These are phyloP conservation scores for Enteromius afrohamiltoni DNA, from an alignment of 2,797 vertebrate genomes.

Conservation along the genomic window DNA sequence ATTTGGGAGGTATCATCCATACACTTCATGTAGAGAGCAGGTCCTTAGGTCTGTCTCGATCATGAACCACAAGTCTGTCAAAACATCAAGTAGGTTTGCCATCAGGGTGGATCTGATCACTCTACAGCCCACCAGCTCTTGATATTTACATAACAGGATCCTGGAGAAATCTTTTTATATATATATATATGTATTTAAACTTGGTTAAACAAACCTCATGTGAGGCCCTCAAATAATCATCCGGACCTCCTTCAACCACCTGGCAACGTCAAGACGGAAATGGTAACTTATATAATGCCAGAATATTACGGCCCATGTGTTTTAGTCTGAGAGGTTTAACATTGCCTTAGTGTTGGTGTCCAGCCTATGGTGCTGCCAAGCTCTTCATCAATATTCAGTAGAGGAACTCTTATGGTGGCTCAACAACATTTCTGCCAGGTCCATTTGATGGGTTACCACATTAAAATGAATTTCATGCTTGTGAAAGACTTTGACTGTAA, in stretches of 20 bases:
- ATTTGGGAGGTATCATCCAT: slow-evolving; percentile 10
- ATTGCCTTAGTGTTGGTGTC: slow-evolving; percentile 40
- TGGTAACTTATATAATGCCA: slow-evolving; percentile 22
- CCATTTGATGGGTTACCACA: slow-evolving; percentile 9
- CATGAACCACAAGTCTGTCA: slow-evolving; percentile 5
- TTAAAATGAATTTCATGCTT: not conserved
- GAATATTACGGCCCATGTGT: slow-evolving; percentile 12
- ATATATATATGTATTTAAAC: not conserved
- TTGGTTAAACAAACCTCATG: slow-evolving; percentile 19
- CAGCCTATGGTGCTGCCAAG: slow-evolving; percentile 22
- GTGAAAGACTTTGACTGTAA: not conserved
- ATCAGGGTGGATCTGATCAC: not conserved
- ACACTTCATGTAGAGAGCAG: slow-evolving; percentile 2
- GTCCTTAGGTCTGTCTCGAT: slow-evolving; percentile 9
- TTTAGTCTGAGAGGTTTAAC: slow-evolving; percentile 48
- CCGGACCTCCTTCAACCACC: slow-evolving; percentile 26
- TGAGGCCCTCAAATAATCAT: slow-evolving; percentile 37
- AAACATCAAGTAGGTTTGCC: slow-evolving; percentile 21
- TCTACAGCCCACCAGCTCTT: not conserved
- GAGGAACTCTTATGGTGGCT: slow-evolving; percentile 55
- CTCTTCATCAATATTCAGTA: slow-evolving; percentile 57
- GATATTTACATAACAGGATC: slow-evolving; percentile 13
- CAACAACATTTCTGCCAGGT: slow-evolving; percentile 54
- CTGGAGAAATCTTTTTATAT: not conserved
- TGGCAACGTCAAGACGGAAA: slow-evolving; percentile 27